Percentiles rank a stretch among this genome's conserved stretches.
Evolutionary conservation across 2,888 invertebrate species (phyloP).

Genomic region (Hirtodrosophila alboralis): DNA sequence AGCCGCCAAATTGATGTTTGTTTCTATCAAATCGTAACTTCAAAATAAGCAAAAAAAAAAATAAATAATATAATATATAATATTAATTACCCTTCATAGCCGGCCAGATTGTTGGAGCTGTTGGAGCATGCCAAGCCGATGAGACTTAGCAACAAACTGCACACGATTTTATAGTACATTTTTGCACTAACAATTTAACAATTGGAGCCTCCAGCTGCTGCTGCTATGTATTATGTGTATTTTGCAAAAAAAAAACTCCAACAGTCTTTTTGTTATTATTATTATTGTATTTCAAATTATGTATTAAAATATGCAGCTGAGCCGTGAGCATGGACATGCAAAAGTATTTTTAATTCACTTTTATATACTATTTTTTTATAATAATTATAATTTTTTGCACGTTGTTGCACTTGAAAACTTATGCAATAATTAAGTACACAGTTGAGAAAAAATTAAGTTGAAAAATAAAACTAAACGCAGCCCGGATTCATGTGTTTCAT

Average conservation of each 20-base stretch:
- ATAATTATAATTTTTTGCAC: conserved; percentile 28
- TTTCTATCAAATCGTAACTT: conserved; percentile 20
- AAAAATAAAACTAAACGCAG: conserved; percentile 17
- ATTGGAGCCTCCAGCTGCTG: conserved; percentile 30
- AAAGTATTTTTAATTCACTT: conserved; percentile 28
- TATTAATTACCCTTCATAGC: conserved; percentile 79
- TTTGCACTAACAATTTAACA: conserved; percentile 27
- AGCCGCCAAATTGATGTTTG: conserved; percentile 50
- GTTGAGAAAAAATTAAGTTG: conserved; percentile 22
- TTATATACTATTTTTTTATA: conserved; percentile 19
- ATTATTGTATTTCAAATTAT: conserved; percentile 44
- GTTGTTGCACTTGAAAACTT: conserved; percentile 62
- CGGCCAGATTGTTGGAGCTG: conserved; percentile 70
- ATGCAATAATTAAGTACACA: conserved; percentile 49
- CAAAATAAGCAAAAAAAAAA: not conserved
- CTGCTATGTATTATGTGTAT: conserved; percentile 26
- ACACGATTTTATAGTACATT: conserved; percentile 70
- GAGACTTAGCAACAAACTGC: conserved; percentile 55
- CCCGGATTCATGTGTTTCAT: conserved; percentile 78
- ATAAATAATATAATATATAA: conserved; percentile 21
- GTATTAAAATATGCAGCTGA: conserved; percentile 69
- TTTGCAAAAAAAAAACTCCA: conserved; percentile 1
- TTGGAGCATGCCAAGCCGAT: conserved; percentile 44
- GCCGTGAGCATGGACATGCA: conserved; percentile 46
- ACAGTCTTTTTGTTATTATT: conserved; percentile 6